Conservation (phyloP, 2,797 vertebrate genomes). For the Dermochelys coriacea region DNA sequence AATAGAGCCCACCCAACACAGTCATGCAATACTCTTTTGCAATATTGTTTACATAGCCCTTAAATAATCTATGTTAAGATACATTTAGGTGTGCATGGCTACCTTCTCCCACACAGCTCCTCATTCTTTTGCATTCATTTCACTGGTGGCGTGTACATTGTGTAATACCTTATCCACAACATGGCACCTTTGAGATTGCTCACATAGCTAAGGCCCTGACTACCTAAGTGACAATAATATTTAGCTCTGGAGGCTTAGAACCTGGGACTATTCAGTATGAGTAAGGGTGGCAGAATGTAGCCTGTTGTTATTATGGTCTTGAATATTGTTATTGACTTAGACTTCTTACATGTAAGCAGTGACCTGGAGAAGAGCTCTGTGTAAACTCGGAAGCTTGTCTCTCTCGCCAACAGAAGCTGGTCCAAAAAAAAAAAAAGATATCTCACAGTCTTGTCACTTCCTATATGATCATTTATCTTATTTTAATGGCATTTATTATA, state of each 20-base stretch:
- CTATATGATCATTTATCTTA: neutral
- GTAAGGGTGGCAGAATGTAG: accelerated
- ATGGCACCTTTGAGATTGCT: neutral
- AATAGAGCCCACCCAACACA: neutral
- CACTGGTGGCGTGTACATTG: neutral
- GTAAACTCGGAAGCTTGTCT: neutral
- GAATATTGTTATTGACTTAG: neutral
- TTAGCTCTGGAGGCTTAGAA: neutral
- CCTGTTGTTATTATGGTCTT: neutral
- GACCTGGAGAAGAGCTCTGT: neutral
- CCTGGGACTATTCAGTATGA: neutral
- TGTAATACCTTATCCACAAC: neutral
- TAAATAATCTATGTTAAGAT: neutral
- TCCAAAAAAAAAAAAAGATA: neutral
- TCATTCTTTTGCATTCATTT: neutral
- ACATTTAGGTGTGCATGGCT: neutral
- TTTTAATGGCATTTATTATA: neutral
- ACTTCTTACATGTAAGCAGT: neutral
- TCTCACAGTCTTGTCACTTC: neutral
- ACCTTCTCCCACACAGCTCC: neutral
- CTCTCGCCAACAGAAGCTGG: neutral
- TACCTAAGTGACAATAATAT: neutral
- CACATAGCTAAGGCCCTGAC: neutral
- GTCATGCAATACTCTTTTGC: neutral
- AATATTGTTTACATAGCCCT: neutral